phyloP scores from a whole-genome alignment of 2,113 vertebrate species.

The Hydrolagus affinis region DNA sequence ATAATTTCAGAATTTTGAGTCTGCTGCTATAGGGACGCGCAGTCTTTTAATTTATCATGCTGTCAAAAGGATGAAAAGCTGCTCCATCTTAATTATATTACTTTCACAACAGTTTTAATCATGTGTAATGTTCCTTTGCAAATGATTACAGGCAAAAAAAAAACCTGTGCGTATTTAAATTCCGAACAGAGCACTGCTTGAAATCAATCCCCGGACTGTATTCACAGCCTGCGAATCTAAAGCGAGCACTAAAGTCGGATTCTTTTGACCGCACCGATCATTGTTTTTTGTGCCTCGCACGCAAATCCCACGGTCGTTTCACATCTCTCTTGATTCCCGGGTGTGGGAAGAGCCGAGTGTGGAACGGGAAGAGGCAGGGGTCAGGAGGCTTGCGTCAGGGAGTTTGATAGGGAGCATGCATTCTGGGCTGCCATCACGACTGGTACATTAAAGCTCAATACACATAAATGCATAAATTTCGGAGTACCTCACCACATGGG shows the following conservation, averaged over 20 bases:
- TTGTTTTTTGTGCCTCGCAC: no score
- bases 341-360: not conserved
- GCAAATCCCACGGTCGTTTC: not conserved
- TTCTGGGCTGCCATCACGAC: no score
- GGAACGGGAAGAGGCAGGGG: no score
- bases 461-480: no score
- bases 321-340: not conserved
- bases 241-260: conserved; percentile 1
- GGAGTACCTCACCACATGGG: no score
- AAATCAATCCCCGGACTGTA: not conserved
- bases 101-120: conserved; percentile 32
- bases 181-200: not conserved
- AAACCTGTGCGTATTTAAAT: conserved; percentile 23
- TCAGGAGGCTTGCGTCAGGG: no score
- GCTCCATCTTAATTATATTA: conserved; percentile 32
- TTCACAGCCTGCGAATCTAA: not conserved
- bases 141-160: conserved; percentile 21
- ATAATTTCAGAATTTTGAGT: conserved; percentile 16
- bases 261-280: not conserved
- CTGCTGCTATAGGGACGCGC: not conserved
- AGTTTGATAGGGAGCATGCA: no score
- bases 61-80: conserved; percentile 32
- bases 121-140: conserved; percentile 32
- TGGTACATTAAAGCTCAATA: no score
- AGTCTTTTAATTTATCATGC: conserved; percentile 32